Conservation (phyloP, 2,888 invertebrate species). For the Acronicta leporina region DNA sequence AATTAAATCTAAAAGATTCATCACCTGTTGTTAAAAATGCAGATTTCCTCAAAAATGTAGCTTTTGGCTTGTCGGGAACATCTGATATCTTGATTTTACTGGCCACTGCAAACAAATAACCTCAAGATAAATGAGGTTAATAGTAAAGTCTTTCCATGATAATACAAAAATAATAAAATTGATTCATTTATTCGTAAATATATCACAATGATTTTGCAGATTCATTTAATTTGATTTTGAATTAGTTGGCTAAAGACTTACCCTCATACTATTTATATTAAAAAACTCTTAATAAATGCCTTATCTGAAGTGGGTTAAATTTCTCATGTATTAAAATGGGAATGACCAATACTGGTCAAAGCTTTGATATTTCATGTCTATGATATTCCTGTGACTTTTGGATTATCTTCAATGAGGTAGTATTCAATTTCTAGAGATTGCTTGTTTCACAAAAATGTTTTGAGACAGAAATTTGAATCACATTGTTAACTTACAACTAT, state of each 20-base stretch:
- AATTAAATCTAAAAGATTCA: slow-evolving; percentile 88
- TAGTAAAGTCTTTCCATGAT: slow-evolving; percentile 33
- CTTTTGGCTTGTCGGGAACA: slow-evolving; percentile 87
- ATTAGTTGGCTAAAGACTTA: neutral
- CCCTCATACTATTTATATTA: neutral
- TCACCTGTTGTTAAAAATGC: slow-evolving; percentile 85
- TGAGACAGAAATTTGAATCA: slow-evolving; percentile 1
- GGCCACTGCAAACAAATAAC: slow-evolving; percentile 81
- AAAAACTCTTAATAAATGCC: neutral
- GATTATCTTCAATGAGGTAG: neutral
- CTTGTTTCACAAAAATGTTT: slow-evolving; percentile 4
- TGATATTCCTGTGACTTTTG: neutral
- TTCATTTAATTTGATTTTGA: neutral
- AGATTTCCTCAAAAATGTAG: slow-evolving; percentile 92
- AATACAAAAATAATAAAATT: slow-evolving; percentile 17
- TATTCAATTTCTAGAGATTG: slow-evolving; percentile 12
- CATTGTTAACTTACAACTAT: slow-evolving; percentile 21
- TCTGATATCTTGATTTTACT: slow-evolving; percentile 89
- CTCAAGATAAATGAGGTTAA: slow-evolving; percentile 48
- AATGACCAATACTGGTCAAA: neutral
- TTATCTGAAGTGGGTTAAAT: neutral
- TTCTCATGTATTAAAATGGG: neutral
- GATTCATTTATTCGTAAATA: neutral
- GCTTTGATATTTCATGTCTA: neutral
- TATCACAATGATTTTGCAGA: neutral